These are phyloP conservation scores for Drosophila sulfurigaster DNA, from an alignment of 1,140 invertebrate genomes.

Conservation along the genomic window DNA sequence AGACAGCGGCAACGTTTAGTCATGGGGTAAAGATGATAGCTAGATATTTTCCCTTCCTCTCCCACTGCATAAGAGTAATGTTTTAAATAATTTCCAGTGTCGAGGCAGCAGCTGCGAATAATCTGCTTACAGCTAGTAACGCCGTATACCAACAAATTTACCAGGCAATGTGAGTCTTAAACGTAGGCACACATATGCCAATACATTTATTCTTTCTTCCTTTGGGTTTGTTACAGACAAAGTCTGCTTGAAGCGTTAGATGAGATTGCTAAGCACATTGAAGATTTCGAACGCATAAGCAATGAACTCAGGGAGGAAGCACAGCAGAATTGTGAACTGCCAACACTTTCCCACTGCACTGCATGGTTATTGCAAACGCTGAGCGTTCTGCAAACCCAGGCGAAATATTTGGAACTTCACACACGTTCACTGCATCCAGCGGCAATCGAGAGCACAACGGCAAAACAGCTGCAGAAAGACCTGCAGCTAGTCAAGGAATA, in stretches of 20 bases:
- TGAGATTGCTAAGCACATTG: slow-evolving; percentile 15
- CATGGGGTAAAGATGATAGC: slow-evolving; percentile 44
- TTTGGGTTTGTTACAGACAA: slow-evolving; percentile 10
- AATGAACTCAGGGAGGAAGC: background rate
- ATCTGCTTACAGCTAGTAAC: slow-evolving; percentile 43
- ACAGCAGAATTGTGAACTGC: background rate
- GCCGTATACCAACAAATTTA: slow-evolving; percentile 11
- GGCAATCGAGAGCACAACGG: slow-evolving; percentile 10
- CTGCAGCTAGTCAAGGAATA: slow-evolving; percentile 22
- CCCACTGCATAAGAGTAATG: background rate
- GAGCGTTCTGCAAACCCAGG: slow-evolving; percentile 38
- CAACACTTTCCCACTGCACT: slow-evolving; percentile 12
- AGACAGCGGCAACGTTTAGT: slow-evolving; percentile 47
- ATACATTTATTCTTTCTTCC: background rate
- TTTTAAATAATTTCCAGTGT: slow-evolving; percentile 23
- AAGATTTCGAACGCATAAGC: slow-evolving; percentile 21
- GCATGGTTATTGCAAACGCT: slow-evolving; percentile 26
- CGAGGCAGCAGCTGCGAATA: slow-evolving; percentile 25
- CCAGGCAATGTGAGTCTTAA: slow-evolving; percentile 39
- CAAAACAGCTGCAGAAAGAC: slow-evolving; percentile 35
- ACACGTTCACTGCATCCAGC: slow-evolving; percentile 18
- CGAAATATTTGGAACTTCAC: slow-evolving; percentile 44
- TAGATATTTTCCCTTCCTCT: background rate
- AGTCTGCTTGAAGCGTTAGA: background rate
- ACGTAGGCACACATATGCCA: background rate